Evolutionary conservation across 2,797 vertebrate species (phyloP).

Genomic region (Notoglanidium macrostoma): DNA sequence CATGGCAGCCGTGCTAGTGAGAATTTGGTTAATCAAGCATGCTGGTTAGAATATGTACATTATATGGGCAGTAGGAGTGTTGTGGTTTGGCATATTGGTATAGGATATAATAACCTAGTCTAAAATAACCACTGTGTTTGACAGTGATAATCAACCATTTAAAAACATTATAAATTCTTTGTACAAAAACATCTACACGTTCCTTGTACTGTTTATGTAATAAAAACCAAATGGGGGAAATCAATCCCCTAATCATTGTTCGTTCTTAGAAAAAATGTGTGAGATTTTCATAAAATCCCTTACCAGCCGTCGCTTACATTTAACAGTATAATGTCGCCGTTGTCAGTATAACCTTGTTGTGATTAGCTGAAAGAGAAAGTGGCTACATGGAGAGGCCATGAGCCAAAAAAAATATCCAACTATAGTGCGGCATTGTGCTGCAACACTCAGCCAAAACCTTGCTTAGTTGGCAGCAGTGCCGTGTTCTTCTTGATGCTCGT

Average conservation of each 20-base stretch:
- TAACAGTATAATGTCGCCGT: background rate
- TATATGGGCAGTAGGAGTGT: background rate
- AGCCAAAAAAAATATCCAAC: background rate
- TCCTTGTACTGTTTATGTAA: background rate
- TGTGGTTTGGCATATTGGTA: background rate
- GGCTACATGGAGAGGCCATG: background rate
- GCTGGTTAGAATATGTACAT: constrained; percentile 21
- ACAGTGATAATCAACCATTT: background rate
- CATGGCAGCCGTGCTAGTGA: background rate
- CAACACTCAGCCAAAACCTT: background rate
- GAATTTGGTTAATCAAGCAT: constrained; percentile 15
- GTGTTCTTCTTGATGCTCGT: background rate
- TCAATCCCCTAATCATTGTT: background rate
- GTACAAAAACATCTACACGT: background rate
- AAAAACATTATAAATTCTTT: background rate
- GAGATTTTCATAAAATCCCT: too few relatives aligned
- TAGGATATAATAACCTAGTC: background rate
- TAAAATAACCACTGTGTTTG: background rate
- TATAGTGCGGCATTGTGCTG: background rate
- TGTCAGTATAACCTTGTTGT: background rate
- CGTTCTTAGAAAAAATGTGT: too few relatives aligned
- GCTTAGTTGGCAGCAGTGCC: background rate
- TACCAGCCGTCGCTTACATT: background rate
- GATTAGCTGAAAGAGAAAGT: background rate
- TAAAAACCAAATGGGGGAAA: background rate